Conservation (phyloP, 37 sponge, comb jelly and placozoan species). For the Halichondria panicea region DNA sequence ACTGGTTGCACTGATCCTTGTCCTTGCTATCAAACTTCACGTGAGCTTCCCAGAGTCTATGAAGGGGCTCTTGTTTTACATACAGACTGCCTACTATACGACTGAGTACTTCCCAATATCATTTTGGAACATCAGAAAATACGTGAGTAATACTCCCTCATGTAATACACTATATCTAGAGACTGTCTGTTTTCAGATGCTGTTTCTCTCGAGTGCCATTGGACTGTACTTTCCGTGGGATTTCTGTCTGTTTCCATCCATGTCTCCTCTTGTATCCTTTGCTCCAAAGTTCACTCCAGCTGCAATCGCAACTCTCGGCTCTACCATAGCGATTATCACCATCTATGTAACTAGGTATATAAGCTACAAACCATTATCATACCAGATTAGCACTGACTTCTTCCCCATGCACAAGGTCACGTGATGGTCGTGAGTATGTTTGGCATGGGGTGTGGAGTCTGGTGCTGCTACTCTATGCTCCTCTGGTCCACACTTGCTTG, state of each 20-base stretch:
- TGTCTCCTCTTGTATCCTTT: constrained; percentile 29
- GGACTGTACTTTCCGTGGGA: constrained; percentile 75
- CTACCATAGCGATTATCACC: constrained; percentile 2
- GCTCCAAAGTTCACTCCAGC: constrained; percentile 36
- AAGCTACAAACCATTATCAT: background rate
- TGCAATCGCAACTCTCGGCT: constrained; percentile 12
- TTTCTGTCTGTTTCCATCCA: constrained; percentile 46
- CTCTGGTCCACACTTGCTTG: constrained; percentile 50
- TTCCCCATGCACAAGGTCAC: background rate
- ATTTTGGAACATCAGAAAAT: constrained; percentile 57
- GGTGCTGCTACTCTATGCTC: constrained; percentile 56
- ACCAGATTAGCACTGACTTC: background rate
- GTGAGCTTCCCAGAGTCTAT: constrained; percentile 42
- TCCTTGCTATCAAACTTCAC: constrained; percentile 23
- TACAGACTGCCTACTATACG: constrained; percentile 49
- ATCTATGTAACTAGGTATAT: background rate
- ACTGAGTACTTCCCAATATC: constrained; percentile 51
- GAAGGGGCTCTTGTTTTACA: constrained; percentile 62
- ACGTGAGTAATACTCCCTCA: constrained; percentile 39
- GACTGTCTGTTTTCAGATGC: constrained; percentile 34
- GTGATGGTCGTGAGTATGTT: constrained; percentile 16
- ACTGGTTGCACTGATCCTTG: constrained; percentile 5
- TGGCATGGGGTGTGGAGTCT: constrained; percentile 58
- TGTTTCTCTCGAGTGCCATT: constrained; percentile 41
- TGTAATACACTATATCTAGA: background rate